Percentiles rank a stretch among this genome's conserved stretches.
Conservation (phyloP, 1,140 invertebrate species). For the Globodera ellingtonae region DNA sequence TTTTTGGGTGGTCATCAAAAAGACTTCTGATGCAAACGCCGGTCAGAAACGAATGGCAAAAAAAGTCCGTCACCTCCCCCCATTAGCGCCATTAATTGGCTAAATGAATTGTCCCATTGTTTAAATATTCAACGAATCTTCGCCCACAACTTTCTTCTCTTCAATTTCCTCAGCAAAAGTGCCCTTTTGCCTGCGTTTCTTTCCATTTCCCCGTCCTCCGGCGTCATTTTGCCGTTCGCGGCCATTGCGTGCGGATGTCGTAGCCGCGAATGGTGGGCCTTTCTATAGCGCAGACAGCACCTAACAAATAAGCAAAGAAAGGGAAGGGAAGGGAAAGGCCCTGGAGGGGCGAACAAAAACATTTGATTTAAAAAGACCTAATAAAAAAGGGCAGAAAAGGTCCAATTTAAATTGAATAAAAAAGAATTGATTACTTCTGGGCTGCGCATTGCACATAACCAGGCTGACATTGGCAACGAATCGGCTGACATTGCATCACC, state of each 20-base stretch:
- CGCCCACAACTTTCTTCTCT: background rate
- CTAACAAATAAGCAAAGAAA: background rate
- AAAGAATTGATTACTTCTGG: background rate
- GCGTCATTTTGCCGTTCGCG: background rate
- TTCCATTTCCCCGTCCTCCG: background rate
- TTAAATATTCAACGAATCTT: background rate
- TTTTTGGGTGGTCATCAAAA: no score
- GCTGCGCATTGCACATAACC: slow-evolving; percentile 30
- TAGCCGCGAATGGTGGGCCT: slow-evolving; percentile 14
- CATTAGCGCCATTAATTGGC: background rate
- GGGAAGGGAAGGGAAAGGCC: no score
- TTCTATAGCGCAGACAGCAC: slow-evolving; percentile 26
- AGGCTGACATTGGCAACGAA: slow-evolving; percentile 36
- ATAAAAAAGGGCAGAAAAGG: no score
- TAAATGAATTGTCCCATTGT: no score
- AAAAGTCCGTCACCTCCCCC: background rate
- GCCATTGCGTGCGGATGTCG: background rate
- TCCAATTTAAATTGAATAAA: background rate
- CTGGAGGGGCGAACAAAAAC: background rate
- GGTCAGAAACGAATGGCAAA: no score
- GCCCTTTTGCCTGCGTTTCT: background rate
- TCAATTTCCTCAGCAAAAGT: background rate
- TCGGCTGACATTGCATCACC: slow-evolving; percentile 32
- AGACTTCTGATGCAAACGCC: no score
- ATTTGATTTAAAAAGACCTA: no score